Evolutionary conservation across 2,113 vertebrate genomes (phyloP).

Genomic region (Amblyornis subalaris): DNA sequence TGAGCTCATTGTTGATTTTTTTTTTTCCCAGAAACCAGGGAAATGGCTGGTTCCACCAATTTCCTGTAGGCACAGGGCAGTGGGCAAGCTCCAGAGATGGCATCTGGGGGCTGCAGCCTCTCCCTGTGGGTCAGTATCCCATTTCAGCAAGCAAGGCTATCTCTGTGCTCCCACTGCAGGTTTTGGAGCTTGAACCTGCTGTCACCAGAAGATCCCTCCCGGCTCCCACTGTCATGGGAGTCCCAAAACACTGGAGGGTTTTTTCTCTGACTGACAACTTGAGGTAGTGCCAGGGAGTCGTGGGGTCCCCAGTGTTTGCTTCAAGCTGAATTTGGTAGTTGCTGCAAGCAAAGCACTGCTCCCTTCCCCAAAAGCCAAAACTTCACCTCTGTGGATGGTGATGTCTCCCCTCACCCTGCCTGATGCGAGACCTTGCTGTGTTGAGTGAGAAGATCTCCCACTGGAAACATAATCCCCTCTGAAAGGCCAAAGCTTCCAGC

Average conservation of each 20-base stretch:
- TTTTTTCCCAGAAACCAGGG: neutral
- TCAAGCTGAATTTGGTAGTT: neutral
- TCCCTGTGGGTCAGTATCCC: neutral
- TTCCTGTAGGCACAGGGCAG: neutral
- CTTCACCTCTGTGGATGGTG: neutral
- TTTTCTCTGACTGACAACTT: neutral
- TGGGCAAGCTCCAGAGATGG: neutral
- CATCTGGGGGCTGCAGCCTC: neutral
- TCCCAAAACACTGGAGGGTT: neutral
- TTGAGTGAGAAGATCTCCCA: neutral
- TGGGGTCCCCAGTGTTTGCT: neutral
- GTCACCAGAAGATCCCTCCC: neutral
- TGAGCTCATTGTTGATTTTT: neutral
- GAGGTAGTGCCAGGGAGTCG: neutral
- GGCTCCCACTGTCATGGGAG: neutral
- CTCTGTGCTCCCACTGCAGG: neutral
- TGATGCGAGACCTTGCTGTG: neutral
- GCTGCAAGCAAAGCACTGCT: neutral
- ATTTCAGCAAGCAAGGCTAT: neutral
- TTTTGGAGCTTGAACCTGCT: neutral
- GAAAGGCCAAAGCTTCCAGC: neutral
- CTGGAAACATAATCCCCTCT: neutral
- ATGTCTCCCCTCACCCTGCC: neutral
- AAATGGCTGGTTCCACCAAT: neutral
- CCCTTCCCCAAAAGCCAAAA: neutral